A percentile compares a stretch with the other conserved stretches of the same genome.
Evolutionary conservation across 23 tunicate genomes (phyloP).

Genomic region (Trididemnum clinides): DNA sequence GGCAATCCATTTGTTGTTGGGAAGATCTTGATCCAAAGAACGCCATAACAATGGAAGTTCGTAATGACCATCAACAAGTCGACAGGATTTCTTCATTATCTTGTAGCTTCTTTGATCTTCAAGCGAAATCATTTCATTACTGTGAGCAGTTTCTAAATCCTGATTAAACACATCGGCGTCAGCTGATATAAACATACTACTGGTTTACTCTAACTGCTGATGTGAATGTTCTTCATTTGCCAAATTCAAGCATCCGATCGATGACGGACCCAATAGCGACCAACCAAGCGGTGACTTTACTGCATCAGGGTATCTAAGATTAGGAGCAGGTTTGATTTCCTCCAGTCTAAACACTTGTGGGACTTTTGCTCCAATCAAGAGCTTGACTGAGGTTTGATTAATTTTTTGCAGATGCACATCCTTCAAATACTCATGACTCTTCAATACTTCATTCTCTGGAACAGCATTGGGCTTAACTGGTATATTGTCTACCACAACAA

Average conservation of each 20-base stretch:
- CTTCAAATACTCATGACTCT: neutral
- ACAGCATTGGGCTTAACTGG: neutral
- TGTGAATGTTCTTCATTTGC: too few relatives aligned
- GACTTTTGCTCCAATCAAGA: neutral
- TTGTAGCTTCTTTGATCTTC: neutral
- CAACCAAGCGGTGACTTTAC: neutral
- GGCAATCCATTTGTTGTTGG: neutral
- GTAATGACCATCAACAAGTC: slow-evolving; percentile 13
- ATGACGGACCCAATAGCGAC: neutral
- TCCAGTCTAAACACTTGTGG: neutral
- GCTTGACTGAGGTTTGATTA: neutral
- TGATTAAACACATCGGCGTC: too few relatives aligned
- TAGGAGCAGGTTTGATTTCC: neutral
- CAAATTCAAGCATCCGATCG: too few relatives aligned
- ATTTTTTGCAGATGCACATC: neutral
- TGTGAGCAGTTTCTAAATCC: too few relatives aligned
- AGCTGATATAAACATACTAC: too few relatives aligned
- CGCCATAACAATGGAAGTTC: slow-evolving; percentile 8
- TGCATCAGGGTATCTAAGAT: neutral
- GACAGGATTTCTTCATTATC: neutral
- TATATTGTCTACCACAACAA: too few relatives aligned
- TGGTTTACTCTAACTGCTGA: too few relatives aligned
- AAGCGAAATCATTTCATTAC: neutral
- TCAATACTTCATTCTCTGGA: neutral
- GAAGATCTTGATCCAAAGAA: neutral